Percentiles rank a stretch among this genome's conserved stretches.
Evolutionary conservation across 2,888 invertebrate genomes (phyloP).

Genomic region (Andrena bucephala): DNA sequence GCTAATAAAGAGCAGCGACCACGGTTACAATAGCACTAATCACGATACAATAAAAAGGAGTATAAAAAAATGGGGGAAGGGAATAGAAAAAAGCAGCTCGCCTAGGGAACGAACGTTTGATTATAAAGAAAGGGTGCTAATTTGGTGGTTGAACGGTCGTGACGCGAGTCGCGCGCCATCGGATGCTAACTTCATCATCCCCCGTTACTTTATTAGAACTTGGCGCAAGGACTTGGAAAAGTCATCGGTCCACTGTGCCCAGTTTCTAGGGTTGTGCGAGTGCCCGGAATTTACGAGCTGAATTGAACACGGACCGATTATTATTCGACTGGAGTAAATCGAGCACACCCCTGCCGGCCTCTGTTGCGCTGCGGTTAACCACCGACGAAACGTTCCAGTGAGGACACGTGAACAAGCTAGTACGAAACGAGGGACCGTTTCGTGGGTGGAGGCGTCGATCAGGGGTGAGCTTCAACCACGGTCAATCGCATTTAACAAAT

Average conservation of each 20-base stretch:
- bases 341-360: too few species aligned
- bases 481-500: too few species aligned
- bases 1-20: constrained; percentile 26
- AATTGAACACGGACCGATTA: too few species aligned
- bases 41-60: constrained; percentile 31
- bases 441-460: background rate
- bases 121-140: background rate
- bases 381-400: background rate
- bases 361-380: background rate
- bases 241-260: background rate
- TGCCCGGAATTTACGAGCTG: too few species aligned
- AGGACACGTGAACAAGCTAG: background rate
- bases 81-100: background rate
- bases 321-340: too few species aligned
- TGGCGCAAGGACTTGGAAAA: constrained; percentile 12
- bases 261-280: background rate
- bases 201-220: background rate
- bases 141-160: constrained; percentile 28
- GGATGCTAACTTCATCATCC: constrained; percentile 54
- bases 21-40: constrained; percentile 36
- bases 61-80: constrained; percentile 1
- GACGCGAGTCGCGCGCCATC: constrained; percentile 38
- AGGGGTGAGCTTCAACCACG: background rate
- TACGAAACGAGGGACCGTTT: background rate
- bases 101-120: background rate